These are phyloP conservation scores for Chorisops tibialis DNA, from an alignment of 2,888 invertebrate genomes.

Conservation along the genomic window DNA sequence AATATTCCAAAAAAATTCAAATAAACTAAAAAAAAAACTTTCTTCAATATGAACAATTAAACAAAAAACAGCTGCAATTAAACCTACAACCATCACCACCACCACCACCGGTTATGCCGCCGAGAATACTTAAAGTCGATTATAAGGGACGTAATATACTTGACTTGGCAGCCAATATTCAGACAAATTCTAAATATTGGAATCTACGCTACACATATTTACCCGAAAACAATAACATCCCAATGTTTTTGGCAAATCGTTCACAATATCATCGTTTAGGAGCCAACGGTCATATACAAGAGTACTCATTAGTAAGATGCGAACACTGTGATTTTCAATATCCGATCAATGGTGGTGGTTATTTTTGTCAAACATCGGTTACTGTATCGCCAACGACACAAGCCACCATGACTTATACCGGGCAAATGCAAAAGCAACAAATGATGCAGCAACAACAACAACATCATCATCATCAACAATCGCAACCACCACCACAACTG, in stretches of 20 bases:
- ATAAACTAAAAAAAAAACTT: no score
- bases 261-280: conserved; percentile 62
- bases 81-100: conserved; percentile 43
- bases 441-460: not conserved
- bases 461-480: conserved; percentile 13
- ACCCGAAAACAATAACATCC: conserved; percentile 58
- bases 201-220: conserved; percentile 56
- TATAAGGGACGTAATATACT: conserved; percentile 59
- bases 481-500: conserved; percentile 29
- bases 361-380: conserved; percentile 37
- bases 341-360: conserved; percentile 37
- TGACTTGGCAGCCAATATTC: conserved; percentile 58
- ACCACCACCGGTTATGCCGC: conserved; percentile 30
- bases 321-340: conserved; percentile 56
- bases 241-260: conserved; percentile 61
- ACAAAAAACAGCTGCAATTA: conserved; percentile 10
- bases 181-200: conserved; percentile 53
- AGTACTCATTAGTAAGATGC: conserved; percentile 58
- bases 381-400: conserved; percentile 33
- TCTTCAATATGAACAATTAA: not conserved
- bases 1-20: no score
- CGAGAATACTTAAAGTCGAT: conserved; percentile 48
- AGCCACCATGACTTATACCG: conserved; percentile 31
- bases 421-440: not conserved
- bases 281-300: conserved; percentile 56